Conservation (phyloP, 2,113 vertebrate species). For the Chionis minor region DNA sequence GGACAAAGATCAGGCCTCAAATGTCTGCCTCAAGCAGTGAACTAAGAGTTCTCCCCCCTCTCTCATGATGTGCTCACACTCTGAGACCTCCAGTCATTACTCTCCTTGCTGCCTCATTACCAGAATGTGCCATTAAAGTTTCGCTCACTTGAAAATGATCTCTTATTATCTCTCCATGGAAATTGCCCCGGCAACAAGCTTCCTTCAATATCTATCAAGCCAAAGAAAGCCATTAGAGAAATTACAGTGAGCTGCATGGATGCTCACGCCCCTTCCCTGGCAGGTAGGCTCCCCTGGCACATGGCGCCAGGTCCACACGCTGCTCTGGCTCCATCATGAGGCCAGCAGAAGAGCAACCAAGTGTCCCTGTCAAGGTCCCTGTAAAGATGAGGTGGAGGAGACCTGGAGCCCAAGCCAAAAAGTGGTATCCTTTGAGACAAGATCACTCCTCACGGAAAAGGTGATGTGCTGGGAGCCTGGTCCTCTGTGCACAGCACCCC, state of each 20-base stretch:
- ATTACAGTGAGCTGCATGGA: conserved; percentile 37
- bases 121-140: conserved; percentile 75
- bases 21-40: background rate
- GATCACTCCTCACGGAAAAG: background rate
- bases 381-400: background rate
- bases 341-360: background rate
- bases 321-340: conserved; percentile 58
- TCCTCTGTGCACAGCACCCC: background rate
- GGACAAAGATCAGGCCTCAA: background rate
- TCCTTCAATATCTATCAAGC: conserved; percentile 70
- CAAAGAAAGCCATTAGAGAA: conserved; percentile 67
- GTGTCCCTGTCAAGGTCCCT: background rate
- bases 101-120: conserved; percentile 73
- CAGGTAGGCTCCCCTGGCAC: background rate
- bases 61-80: background rate
- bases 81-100: conserved; percentile 61
- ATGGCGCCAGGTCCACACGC: rapidly evolving
- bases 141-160: conserved; percentile 73
- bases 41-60: conserved; percentile 1
- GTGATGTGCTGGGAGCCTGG: background rate
- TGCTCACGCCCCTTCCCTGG: background rate
- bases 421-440: background rate
- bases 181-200: conserved; percentile 73
- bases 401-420: background rate
- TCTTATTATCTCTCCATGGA: conserved; percentile 74